These are phyloP conservation scores for Lateolabrax maculatus DNA, from an alignment of 2,797 vertebrate species.

Conservation along the genomic window DNA sequence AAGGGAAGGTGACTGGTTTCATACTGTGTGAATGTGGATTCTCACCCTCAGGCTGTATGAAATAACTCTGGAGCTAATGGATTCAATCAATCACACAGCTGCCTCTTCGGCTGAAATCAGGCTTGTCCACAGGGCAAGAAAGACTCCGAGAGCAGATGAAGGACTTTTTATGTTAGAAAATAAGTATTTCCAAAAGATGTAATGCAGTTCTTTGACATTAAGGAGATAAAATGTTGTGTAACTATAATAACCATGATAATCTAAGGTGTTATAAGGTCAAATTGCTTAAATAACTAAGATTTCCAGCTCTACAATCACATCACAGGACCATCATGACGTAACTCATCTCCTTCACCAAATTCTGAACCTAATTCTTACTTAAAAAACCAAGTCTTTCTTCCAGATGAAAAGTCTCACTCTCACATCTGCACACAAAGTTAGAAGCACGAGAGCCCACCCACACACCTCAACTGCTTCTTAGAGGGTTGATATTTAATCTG, in stretches of 20 bases:
- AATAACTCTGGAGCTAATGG: neutral
- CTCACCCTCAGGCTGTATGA: neutral
- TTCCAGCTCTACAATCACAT: neutral
- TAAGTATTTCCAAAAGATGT: neutral
- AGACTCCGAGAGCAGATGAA: neutral
- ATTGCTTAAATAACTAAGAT: neutral
- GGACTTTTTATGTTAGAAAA: neutral
- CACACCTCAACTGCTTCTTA: neutral
- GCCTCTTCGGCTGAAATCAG: neutral
- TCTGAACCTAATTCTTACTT: neutral
- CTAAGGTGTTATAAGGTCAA: neutral
- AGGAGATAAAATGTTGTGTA: neutral
- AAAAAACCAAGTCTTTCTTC: neutral
- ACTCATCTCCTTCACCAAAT: neutral
- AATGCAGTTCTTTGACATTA: neutral
- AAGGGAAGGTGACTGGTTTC: constrained; percentile 83
- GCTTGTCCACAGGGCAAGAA: neutral
- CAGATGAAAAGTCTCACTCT: constrained; percentile 13
- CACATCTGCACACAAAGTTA: constrained; percentile 6
- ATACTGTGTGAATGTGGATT: neutral
- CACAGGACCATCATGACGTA: neutral
- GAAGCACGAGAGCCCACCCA: constrained; percentile 21
- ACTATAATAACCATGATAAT: neutral
- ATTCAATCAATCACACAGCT: constrained; percentile 5
- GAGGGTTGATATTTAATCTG: constrained; percentile 10